These are phyloP conservation scores for Pygathrix nemaeus DNA, from an alignment of 2,113 vertebrate species.

Conservation along the genomic window DNA sequence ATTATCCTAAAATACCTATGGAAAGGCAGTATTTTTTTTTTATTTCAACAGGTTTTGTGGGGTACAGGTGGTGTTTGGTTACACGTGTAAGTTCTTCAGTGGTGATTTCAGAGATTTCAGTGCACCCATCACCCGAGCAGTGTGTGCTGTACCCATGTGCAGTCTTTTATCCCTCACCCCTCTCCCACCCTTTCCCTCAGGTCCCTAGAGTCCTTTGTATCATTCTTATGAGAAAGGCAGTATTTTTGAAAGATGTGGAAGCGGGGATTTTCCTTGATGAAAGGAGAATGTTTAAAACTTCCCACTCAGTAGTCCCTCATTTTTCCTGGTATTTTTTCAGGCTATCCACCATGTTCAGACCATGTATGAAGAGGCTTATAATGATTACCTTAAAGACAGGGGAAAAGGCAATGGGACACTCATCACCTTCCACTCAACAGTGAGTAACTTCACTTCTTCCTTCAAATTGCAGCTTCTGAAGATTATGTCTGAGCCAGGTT, in stretches of 20 bases:
- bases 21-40: neutral
- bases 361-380: conserved; percentile 89
- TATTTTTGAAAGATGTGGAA: neutral
- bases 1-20: neutral
- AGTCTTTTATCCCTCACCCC: too few species aligned
- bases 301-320: neutral
- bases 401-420: conserved; percentile 85
- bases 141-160: too few species aligned
- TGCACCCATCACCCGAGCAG: too few species aligned
- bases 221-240: neutral
- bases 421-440: conserved; percentile 82
- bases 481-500: neutral
- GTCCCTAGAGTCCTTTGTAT: too few species aligned
- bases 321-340: conserved; percentile 80
- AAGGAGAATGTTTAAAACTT: neutral
- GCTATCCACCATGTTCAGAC: conserved; percentile 92
- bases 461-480: neutral
- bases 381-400: conserved; percentile 84
- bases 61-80: too few species aligned
- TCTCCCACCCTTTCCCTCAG: too few species aligned
- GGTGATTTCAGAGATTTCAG: too few species aligned
- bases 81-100: too few species aligned
- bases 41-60: too few species aligned
- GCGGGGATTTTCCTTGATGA: neutral
- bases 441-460: conserved; percentile 77